phyloP scores from a whole-genome alignment of 2,888 invertebrate genomes.

The Tinea pellionella region DNA sequence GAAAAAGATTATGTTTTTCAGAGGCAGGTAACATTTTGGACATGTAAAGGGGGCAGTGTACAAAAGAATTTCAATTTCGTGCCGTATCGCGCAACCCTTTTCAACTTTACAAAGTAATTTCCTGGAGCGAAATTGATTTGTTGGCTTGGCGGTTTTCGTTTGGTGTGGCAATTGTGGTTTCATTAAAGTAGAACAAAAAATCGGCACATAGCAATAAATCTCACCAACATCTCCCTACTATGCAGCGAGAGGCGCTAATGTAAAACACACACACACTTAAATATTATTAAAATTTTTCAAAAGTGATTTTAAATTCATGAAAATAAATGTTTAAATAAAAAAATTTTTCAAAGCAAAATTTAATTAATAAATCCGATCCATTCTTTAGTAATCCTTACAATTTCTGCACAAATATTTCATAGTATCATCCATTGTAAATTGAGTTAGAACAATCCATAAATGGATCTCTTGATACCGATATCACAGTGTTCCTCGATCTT shows the following conservation, averaged over 20 bases:
- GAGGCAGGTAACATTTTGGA: constrained; percentile 55
- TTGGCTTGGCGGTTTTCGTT: constrained; percentile 56
- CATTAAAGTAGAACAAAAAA: constrained; percentile 44
- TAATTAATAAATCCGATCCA: no score
- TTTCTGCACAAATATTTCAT: no score
- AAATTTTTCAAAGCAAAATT: no score
- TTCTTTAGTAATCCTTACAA: no score
- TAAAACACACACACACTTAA: no score
- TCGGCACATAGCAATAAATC: neutral
- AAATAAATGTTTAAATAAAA: no score
- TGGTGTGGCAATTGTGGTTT: constrained; percentile 47
- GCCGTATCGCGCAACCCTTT: constrained; percentile 57
- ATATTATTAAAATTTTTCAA: no score
- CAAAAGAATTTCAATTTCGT: constrained; percentile 68
- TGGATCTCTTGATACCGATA: neutral
- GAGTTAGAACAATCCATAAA: neutral
- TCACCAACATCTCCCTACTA: no score
- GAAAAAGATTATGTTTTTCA: constrained; percentile 22
- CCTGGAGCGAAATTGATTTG: constrained; percentile 64
- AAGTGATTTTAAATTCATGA: no score
- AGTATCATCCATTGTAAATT: neutral
- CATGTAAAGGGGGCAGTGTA: constrained; percentile 53
- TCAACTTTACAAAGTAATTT: constrained; percentile 65
- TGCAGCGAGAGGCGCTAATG: no score
- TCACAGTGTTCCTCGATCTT: neutral